Conservation (phyloP, 2,797 vertebrate genomes). For the Enteromius paludinosus region DNA sequence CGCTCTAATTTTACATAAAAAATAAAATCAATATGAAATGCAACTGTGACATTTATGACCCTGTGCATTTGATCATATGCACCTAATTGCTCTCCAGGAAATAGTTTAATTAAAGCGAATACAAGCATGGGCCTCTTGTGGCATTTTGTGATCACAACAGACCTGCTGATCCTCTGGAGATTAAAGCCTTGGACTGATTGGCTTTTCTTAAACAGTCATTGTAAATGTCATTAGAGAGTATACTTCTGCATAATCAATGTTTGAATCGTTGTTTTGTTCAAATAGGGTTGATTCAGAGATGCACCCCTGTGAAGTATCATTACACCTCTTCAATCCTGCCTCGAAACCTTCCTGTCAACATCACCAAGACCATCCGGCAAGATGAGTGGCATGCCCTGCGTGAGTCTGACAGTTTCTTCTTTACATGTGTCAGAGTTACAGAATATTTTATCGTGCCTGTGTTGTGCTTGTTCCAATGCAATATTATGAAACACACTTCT, state of each 20-base stretch:
- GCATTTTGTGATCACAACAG: slow-evolving; percentile 12
- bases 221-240: slow-evolving; percentile 5
- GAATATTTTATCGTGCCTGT: not conserved
- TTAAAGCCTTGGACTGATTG: not conserved
- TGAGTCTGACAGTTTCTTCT: slow-evolving; percentile 76
- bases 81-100: slow-evolving; percentile 26
- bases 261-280: slow-evolving; percentile 37
- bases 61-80: not conserved
- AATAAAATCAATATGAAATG: not conserved
- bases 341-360: slow-evolving; percentile 87
- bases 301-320: slow-evolving; percentile 90
- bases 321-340: slow-evolving; percentile 94
- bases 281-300: slow-evolving; percentile 88
- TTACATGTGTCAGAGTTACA: slow-evolving; percentile 2
- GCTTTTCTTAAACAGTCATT: not conserved
- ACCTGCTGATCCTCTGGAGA: slow-evolving; percentile 31
- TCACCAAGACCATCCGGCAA: slow-evolving; percentile 93
- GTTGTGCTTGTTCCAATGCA: not conserved
- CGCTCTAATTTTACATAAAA: not conserved
- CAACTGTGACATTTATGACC: slow-evolving; percentile 28
- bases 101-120: slow-evolving; percentile 23
- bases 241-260: not conserved
- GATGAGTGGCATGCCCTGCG: slow-evolving; percentile 95
- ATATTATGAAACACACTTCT: not conserved
- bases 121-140: slow-evolving; percentile 1